These are phyloP conservation scores for Bombyx huttoni DNA, from an alignment of 2,888 invertebrate species.

Conservation along the genomic window DNA sequence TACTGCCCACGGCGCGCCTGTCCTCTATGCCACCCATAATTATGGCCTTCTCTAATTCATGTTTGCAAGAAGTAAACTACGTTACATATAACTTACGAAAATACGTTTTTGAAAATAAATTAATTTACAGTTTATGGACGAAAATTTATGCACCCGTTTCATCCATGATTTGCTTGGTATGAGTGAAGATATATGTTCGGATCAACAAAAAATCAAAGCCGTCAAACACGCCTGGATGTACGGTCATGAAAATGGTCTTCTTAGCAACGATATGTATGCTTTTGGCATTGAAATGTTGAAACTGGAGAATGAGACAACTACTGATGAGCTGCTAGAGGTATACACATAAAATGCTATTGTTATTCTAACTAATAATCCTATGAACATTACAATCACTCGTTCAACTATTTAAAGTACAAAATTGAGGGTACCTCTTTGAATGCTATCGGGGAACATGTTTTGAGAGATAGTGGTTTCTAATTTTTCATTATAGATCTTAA, in stretches of 20 bases:
- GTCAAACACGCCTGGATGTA: slow-evolving; percentile 55
- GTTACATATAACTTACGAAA: too few species aligned
- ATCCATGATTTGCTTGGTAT: slow-evolving; percentile 45
- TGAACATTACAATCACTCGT: background rate
- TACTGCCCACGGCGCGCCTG: too few species aligned
- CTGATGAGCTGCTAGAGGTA: slow-evolving; percentile 43
- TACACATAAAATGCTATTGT: background rate
- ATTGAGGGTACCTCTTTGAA: too few species aligned
- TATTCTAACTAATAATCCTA: background rate
- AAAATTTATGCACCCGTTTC: slow-evolving; percentile 45
- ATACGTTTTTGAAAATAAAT: too few species aligned
- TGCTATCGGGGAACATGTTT: too few species aligned
- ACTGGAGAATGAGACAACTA: slow-evolving; percentile 32
- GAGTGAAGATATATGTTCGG: slow-evolving; percentile 31
- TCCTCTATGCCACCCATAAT: too few species aligned
- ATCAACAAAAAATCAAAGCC: slow-evolving; percentile 36
- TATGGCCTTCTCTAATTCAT: too few species aligned
- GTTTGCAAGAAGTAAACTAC: too few species aligned
- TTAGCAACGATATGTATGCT: slow-evolving; percentile 48
- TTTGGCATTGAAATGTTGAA: slow-evolving; percentile 54
- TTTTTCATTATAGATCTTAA: slow-evolving; percentile 36
- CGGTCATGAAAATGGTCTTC: slow-evolving; percentile 43
- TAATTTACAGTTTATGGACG: slow-evolving; percentile 44
- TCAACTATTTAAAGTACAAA: too few species aligned
- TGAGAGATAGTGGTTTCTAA: background rate